phyloP scores from a whole-genome alignment of 1,140 invertebrate species.

The Bombus superbus region DNA sequence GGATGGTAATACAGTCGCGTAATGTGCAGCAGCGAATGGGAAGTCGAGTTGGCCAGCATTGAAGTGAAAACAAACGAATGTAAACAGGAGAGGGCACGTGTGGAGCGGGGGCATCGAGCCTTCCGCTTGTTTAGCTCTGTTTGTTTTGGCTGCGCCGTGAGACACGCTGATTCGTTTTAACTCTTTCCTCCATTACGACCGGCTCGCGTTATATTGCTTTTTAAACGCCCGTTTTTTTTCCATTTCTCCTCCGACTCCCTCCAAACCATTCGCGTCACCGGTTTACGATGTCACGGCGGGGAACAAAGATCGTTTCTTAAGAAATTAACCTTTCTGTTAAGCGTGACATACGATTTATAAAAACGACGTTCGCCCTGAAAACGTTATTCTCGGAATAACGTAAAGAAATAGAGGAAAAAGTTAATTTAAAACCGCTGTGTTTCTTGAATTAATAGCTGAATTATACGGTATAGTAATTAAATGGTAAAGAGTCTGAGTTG shows the following conservation, averaged over 20 bases:
- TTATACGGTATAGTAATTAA: not conserved
- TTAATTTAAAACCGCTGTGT: not conserved
- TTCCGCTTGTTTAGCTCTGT: constrained; percentile 52
- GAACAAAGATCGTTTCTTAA: constrained; percentile 14
- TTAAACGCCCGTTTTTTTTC: constrained; percentile 26
- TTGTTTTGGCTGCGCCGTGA: constrained; percentile 48
- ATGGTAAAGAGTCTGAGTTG: not conserved
- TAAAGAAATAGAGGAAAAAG: not conserved
- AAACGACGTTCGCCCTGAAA: not conserved
- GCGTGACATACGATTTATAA: not conserved
- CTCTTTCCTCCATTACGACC: constrained; percentile 34
- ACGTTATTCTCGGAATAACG: not conserved
- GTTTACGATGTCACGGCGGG: constrained; percentile 1
- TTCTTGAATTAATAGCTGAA: not conserved
- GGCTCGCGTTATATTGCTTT: constrained; percentile 34
- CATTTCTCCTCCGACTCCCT: not conserved
- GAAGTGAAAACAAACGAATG: constrained; percentile 46
- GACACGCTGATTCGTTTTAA: constrained; percentile 37
- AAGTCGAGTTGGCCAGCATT: constrained; percentile 18
- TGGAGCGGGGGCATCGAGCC: constrained; percentile 18
- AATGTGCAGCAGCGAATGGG: constrained; percentile 33
- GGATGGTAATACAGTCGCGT: constrained; percentile 23
- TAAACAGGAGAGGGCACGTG: constrained; percentile 39
- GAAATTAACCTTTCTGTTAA: not conserved
- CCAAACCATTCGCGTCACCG: not conserved